A percentile compares a stretch with the other conserved stretches of the same genome.
These are phyloP conservation scores for Thymallus thymallus DNA, from an alignment of 2,113 vertebrate species.

Conservation along the genomic window DNA sequence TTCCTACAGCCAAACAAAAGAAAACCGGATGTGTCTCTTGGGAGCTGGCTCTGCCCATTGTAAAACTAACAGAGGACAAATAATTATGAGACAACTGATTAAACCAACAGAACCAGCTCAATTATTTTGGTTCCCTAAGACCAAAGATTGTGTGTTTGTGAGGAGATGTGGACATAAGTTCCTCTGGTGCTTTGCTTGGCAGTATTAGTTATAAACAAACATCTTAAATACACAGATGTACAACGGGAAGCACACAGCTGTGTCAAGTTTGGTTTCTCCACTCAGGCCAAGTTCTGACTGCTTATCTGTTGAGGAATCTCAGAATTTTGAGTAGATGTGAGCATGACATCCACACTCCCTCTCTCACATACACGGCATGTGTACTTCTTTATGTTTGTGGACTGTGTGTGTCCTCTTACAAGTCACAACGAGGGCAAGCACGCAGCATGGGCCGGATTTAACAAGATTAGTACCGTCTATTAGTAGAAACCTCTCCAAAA, in stretches of 20 bases:
- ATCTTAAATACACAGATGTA: not conserved
- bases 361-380: not conserved
- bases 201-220: constrained; percentile 19
- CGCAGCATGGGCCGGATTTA: constrained; percentile 17
- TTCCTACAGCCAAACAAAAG: not conserved
- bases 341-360: constrained; percentile 3
- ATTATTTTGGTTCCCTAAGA: not conserved
- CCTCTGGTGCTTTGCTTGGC: constrained; percentile 19
- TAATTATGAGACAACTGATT: not conserved
- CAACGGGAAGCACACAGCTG: not conserved
- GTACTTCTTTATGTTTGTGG: constrained; percentile 7
- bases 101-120: not conserved
- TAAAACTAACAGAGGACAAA: not conserved
- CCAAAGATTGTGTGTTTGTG: not conserved
- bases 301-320: constrained; percentile 34
- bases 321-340: constrained; percentile 26
- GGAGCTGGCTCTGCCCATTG: not conserved
- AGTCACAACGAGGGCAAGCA: constrained; percentile 10
- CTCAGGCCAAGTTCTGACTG: constrained; percentile 14
- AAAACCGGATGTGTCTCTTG: not conserved
- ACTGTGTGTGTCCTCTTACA: not conserved
- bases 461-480: constrained; percentile 27
- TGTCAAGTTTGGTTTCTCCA: constrained; percentile 1
- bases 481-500: constrained; percentile 37
- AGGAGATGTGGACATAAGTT: not conserved